These are phyloP conservation scores for Amyelois transitella DNA, from an alignment of 1,140 invertebrate species.

Conservation along the genomic window DNA sequence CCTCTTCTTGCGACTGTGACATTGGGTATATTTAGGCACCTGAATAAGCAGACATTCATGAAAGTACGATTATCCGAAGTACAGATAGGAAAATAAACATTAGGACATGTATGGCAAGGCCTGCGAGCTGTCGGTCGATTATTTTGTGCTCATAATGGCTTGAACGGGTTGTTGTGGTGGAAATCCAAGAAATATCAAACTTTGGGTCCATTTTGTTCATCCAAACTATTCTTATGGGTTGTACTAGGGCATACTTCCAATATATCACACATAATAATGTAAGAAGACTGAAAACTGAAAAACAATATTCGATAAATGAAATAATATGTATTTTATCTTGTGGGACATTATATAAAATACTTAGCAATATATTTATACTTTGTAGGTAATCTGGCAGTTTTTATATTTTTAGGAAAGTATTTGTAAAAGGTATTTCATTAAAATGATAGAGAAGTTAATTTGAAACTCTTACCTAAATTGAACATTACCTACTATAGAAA, in stretches of 20 bases:
- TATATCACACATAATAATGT: neutral
- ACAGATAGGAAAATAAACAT: slow-evolving; percentile 40
- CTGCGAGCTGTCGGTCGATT: neutral
- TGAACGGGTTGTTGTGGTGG: neutral
- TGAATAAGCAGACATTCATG: slow-evolving; percentile 32
- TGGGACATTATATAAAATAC: too few relatives aligned
- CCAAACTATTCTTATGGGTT: neutral
- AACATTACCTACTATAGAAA: neutral
- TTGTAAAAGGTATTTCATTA: too few relatives aligned
- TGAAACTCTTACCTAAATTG: neutral
- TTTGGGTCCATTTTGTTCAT: neutral
- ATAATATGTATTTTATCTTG: too few relatives aligned
- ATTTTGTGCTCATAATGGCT: neutral
- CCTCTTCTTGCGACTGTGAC: slow-evolving; percentile 20
- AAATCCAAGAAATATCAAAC: neutral
- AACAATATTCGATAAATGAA: neutral
- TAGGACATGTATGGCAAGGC: slow-evolving; percentile 26
- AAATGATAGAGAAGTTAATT: too few relatives aligned
- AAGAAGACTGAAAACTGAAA: neutral
- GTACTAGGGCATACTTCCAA: neutral
- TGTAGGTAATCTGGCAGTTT: too few relatives aligned
- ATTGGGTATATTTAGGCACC: slow-evolving; percentile 15
- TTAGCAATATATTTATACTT: too few relatives aligned
- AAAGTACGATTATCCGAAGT: slow-evolving; percentile 28
- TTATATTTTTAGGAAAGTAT: too few relatives aligned